Conservation (phyloP, 2,888 invertebrate species). For the Phoenoteleia sp. region DNA sequence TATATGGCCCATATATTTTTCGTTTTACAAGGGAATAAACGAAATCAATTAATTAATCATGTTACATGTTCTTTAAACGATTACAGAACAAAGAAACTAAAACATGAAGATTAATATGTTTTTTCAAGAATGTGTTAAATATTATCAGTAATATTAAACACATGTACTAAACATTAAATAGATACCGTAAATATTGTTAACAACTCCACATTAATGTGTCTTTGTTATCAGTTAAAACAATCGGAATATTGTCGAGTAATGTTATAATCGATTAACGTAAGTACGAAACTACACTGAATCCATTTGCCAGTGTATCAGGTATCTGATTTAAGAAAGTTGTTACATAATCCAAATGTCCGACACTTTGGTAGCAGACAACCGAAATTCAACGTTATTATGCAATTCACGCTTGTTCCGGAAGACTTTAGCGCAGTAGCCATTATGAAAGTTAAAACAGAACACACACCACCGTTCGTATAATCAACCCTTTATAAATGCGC, state of each 20-base stretch:
- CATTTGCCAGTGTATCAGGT: background rate
- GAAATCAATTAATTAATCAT: no score
- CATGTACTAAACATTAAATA: no score
- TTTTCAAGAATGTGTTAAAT: no score
- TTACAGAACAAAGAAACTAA: no score
- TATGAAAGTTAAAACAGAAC: conserved; percentile 44
- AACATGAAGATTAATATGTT: no score
- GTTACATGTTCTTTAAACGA: no score
- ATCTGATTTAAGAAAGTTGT: conserved; percentile 37
- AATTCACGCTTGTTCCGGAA: conserved; percentile 34
- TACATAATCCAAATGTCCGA: conserved; percentile 19
- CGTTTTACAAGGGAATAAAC: no score
- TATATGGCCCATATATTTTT: no score
- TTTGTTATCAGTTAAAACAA: background rate
- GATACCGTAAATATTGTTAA: no score
- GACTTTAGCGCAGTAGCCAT: conserved; percentile 31
- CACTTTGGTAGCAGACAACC: conserved; percentile 5
- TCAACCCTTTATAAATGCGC: conserved; percentile 50
- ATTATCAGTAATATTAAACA: no score
- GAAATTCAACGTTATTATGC: conserved; percentile 46
- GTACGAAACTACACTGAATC: background rate
- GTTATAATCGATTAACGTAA: background rate
- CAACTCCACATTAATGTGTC: no score
- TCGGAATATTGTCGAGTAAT: background rate
- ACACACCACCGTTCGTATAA: conserved; percentile 36